Evolutionary conservation across 2,113 vertebrate species (phyloP), one percentile per base, ranked within the genome.

Genomic region (Dromas ardeola): DNA sequence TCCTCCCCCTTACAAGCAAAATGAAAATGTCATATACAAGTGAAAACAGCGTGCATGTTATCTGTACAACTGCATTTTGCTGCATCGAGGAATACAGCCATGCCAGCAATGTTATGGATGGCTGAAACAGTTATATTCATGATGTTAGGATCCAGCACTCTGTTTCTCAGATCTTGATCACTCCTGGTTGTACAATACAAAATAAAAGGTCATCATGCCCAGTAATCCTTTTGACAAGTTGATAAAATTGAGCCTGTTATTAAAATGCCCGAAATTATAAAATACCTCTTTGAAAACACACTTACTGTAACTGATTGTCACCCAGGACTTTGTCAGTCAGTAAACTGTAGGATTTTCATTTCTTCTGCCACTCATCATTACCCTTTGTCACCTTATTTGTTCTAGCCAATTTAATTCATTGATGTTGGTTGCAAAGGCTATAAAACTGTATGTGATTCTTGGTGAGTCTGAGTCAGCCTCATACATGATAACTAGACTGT

Each of bases 341-440:
- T 96, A 97, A 95, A 97, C 10, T 77, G 71, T 49, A 81, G 47
- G 34, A 65, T 90, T 97, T 98, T 89, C 56, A 76, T 92, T 74
- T 96, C 82, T 96, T 97, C 95, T 97, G 97, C 55, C 93, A 96
- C 42, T 98, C 91, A 86, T 94, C 92, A 88, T 98, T 98, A 98
- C 86, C 91, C 94, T 98, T 92, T 98, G 87, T 95, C 95, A 96
- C 96, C 96, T 96, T 96, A 97, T 98, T 98, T 98, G 97, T 98
- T 98, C 98, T 96, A 97, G 81, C 34, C 97, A 97, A 97, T 98
- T 98, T 98, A 98, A 97, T 93, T 97, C 96, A 98, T 96, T 97
- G 97, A 97, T 98, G 86, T 90, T 95, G 45, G 62, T 71, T 97
- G 92, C 87, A 97, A 97, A 96, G 86, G 62, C 94, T 96, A 77